These are phyloP conservation scores for Macrotrachela quadricornifera DNA, from an alignment of 1,140 invertebrate genomes.

Conservation along the genomic window DNA sequence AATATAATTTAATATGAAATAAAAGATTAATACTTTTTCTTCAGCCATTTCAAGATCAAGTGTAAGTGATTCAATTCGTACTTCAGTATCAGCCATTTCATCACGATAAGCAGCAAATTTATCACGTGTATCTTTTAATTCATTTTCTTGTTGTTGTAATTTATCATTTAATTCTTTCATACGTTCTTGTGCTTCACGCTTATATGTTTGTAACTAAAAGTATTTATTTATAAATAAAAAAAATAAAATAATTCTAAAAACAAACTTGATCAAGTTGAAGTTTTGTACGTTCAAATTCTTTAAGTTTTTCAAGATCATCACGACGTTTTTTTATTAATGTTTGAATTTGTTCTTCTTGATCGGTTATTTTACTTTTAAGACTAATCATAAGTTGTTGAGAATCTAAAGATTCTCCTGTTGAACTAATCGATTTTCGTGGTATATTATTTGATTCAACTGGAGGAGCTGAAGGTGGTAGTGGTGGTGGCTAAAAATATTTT, in stretches of 20 bases:
- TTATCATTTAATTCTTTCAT: conserved; percentile 68
- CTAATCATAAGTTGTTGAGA: no score
- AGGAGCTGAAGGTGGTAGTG: no score
- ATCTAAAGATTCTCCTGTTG: no score
- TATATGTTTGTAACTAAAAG: conserved; percentile 56
- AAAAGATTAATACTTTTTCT: conserved; percentile 70
- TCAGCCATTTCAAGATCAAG: conserved; percentile 98
- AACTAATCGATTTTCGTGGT: no score
- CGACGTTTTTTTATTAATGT: conserved; percentile 58
- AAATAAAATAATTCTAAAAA: not conserved
- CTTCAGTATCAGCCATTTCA: conserved; percentile 70
- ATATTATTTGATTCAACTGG: no score
- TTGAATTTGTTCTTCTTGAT: conserved; percentile 55
- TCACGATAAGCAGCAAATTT: conserved; percentile 43
- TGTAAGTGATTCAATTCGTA: conserved; percentile 86
- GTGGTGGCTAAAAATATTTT: no score
- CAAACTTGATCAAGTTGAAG: conserved; percentile 56
- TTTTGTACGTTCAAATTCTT: conserved; percentile 67
- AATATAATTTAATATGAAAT: conserved; percentile 12
- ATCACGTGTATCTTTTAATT: conserved; percentile 61
- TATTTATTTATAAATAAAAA: not conserved
- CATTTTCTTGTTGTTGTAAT: conserved; percentile 49
- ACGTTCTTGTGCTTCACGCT: conserved; percentile 71
- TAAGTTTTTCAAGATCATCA: conserved; percentile 64
- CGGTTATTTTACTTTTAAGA: no score